Evolutionary conservation across 2,888 invertebrate genomes (phyloP).

Genomic region (Synergus japonicus): DNA sequence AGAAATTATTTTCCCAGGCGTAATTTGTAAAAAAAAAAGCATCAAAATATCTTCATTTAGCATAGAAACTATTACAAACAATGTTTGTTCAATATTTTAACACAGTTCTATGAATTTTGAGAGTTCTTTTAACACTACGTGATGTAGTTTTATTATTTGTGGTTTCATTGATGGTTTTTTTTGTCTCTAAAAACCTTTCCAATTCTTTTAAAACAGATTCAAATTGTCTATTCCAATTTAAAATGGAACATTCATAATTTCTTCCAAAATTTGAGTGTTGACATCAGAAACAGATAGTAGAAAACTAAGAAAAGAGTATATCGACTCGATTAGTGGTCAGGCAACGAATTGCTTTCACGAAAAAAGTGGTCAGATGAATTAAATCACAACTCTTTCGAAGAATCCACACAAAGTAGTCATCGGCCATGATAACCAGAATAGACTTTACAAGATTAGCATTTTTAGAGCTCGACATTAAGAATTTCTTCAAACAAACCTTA

Average conservation of each 20-base stretch:
- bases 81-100: constrained; percentile 17
- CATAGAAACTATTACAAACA: neutral
- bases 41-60: neutral
- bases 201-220: neutral
- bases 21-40: neutral
- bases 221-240: neutral
- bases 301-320: constrained; percentile 8
- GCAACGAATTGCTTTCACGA: constrained; percentile 36
- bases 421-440: neutral
- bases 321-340: constrained; percentile 13
- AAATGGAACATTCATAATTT: neutral
- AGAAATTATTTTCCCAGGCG: neutral
- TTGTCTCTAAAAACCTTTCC: constrained; percentile 5
- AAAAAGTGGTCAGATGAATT: constrained; percentile 23
- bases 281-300: constrained; percentile 21
- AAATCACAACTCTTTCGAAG: neutral
- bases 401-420: constrained; percentile 15
- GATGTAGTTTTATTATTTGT: neutral
- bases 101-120: neutral
- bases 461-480: constrained; percentile 20
- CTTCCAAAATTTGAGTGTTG: constrained; percentile 11
- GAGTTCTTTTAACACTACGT: neutral
- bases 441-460: constrained; percentile 31
- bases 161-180: neutral
- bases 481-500: constrained; percentile 22